These are phyloP conservation scores for Tethya wilhelma DNA, from an alignment of 37 sponge, comb jelly and placozoan genomes.

Conservation along the genomic window DNA sequence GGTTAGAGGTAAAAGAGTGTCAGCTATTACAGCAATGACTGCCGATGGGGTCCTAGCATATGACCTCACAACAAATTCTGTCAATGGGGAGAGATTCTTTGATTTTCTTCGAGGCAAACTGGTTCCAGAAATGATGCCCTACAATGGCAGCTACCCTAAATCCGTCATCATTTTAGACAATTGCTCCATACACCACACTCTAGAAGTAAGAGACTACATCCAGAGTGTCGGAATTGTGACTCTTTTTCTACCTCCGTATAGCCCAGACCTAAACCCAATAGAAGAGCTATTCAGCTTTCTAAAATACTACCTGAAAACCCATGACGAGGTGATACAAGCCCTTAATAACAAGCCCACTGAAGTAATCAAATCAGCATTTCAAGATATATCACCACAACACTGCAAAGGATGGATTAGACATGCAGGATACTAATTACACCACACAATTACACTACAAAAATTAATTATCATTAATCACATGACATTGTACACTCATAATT, in stretches of 20 bases:
- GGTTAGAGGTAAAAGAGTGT: background rate
- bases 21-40: background rate
- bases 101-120: background rate
- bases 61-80: background rate
- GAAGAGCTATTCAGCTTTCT: background rate
- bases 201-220: background rate
- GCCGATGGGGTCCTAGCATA: background rate
- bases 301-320: background rate
- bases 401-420: background rate
- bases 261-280: background rate
- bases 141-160: background rate
- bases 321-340: background rate
- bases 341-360: background rate
- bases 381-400: background rate
- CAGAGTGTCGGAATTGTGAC: background rate
- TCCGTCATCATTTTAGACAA: background rate
- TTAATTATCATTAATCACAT: too few species aligned
- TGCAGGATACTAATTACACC: too few species aligned
- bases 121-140: background rate
- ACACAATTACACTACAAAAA: too few species aligned
- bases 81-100: background rate
- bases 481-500: too few species aligned
- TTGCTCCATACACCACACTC: too few species aligned
- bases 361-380: too few species aligned
- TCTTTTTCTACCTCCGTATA: background rate